Evolutionary conservation across 2,113 vertebrate species (phyloP), one percentile per base, ranked within the genome.

Genomic region (Lontra canadensis): DNA sequence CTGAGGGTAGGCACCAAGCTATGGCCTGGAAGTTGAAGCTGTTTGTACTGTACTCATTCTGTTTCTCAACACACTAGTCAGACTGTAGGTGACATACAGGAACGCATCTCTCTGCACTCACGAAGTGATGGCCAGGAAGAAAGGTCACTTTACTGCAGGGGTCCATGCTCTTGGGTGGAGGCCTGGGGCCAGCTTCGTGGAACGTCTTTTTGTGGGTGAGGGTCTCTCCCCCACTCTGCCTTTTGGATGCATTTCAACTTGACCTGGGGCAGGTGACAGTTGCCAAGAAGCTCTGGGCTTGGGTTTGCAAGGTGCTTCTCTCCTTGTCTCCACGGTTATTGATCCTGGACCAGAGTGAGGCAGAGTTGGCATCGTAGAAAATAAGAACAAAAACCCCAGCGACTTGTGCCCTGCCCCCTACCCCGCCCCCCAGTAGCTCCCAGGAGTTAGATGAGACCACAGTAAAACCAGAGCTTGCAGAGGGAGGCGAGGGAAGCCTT

Each of bases 401-500:
- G 55, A 20, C 13, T 20, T 34, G 14, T 7, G 7, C 11, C 2
- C 7, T 13, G 59, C 59, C 29, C 39, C 44, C 26, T 42, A 4
- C 34, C n/a, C 57, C 57, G 20, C 57, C 3, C 9, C 20, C n/a
- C 69, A 42, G 2, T 7, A 2, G 3, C 52, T 52, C 20, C 65
- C 15, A 7, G 52, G 52, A 80, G 44, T 59, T 34, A 59, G 65
- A 47, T 5, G 47, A 36, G 26, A 39, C 42, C 29, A n/a, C 42
- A 39, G 18, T 21, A 36, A 39, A 52, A 6, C n/a, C 83, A n/a
- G 7, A 39, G 85, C 36, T 13, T 65, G 55, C 25, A 4, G 44
- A 65, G 31, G 42, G 29, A 65, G 36, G 42, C 21, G 55, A 82
- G 39, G 26, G 0, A 1, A 0, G 23, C 6, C 0, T 34, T 0